Percentiles rank a stretch among this genome's conserved stretches.
Conservation (phyloP, 2,113 vertebrate species). For the Microtus oregoni region DNA sequence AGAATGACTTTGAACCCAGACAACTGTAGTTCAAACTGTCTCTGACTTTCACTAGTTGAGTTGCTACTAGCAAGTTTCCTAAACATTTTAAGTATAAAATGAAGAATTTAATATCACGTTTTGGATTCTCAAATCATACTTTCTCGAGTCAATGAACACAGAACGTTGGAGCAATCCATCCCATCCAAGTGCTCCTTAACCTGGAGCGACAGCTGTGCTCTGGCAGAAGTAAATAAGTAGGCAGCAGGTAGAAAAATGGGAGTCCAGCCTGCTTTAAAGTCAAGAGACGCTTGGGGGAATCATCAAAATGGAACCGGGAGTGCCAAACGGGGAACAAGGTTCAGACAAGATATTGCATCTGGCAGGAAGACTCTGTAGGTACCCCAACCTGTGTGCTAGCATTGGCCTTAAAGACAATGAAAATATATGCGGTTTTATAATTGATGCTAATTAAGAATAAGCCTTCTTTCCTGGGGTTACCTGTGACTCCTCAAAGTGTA, state of each 20-base stretch:
- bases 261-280: neutral
- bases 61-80: neutral
- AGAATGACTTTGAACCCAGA: neutral
- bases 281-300: neutral
- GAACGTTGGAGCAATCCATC: neutral
- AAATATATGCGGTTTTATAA: neutral
- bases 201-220: neutral
- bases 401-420: neutral
- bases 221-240: neutral
- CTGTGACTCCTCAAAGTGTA: neutral
- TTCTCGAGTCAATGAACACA: neutral
- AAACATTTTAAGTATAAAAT: neutral
- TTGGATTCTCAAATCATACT: neutral
- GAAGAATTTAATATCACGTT: neutral
- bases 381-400: fast-evolving
- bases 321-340: fast-evolving
- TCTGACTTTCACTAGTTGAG: neutral
- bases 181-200: neutral
- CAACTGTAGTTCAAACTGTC: neutral
- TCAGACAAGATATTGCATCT: neutral
- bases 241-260: neutral
- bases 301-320: neutral
- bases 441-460: neutral
- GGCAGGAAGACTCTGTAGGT: neutral
- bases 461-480: neutral